These are phyloP conservation scores for Cyclargus thomasi DNA, from an alignment of 1,140 invertebrate species.

Conservation along the genomic window DNA sequence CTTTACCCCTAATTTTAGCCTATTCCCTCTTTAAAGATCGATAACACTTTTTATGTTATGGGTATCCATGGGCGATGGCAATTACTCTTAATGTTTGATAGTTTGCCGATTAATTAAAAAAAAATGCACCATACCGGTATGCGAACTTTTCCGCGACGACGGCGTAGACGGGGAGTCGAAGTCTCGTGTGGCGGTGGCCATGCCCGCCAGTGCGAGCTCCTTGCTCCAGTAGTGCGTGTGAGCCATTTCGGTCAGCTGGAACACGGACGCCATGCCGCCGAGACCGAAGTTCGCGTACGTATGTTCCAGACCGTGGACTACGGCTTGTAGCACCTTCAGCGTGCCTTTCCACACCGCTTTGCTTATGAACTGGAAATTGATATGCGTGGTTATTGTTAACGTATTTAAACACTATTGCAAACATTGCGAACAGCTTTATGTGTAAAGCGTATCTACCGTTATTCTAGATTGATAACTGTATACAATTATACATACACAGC, in stretches of 20 bases:
- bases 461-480: too few species aligned
- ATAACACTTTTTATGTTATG: too few species aligned
- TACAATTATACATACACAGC: too few species aligned
- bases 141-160: slow-evolving; percentile 69
- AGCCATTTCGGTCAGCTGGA: slow-evolving; percentile 97
- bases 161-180: slow-evolving; percentile 63
- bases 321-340: slow-evolving; percentile 92
- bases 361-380: slow-evolving; percentile 83
- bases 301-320: slow-evolving; percentile 92
- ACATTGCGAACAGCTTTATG: too few species aligned
- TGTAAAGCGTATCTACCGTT: too few species aligned
- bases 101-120: too few species aligned
- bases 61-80: too few species aligned
- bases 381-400: neutral
- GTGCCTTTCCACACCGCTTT: slow-evolving; percentile 97
- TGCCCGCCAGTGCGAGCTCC: slow-evolving; percentile 80
- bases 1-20: too few species aligned
- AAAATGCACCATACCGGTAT: slow-evolving; percentile 57
- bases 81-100: too few species aligned
- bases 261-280: slow-evolving; percentile 97
- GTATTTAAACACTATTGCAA: too few species aligned
- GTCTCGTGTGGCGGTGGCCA: slow-evolving; percentile 70
- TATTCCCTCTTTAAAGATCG: too few species aligned
- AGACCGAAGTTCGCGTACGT: slow-evolving; percentile 95
- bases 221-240: slow-evolving; percentile 99